These are phyloP conservation scores for Schizotus pectinicornis DNA, from an alignment of 2,888 invertebrate genomes.

Conservation along the genomic window DNA sequence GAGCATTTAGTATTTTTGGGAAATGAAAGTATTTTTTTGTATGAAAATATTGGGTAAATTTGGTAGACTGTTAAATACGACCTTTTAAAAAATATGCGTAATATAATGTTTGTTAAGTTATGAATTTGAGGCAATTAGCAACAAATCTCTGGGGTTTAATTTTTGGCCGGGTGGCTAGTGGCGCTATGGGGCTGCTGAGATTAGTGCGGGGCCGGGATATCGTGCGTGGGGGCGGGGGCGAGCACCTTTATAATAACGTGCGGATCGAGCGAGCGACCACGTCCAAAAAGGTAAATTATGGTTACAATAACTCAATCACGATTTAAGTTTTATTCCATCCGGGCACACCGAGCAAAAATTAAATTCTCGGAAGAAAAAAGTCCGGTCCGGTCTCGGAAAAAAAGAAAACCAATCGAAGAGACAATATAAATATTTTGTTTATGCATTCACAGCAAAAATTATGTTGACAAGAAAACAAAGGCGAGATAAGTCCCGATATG, in stretches of 20 bases:
- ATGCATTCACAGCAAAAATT: slow-evolving; percentile 61
- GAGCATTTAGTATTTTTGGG: no score
- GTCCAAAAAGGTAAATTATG: slow-evolving; percentile 47
- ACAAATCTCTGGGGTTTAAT: no score
- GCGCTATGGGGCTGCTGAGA: no score
- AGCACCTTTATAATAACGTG: slow-evolving; percentile 5
- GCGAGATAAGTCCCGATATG: slow-evolving; percentile 60
- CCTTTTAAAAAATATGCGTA: no score
- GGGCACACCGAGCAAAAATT: slow-evolving; percentile 52
- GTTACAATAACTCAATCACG: slow-evolving; percentile 60
- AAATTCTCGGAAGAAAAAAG: slow-evolving; percentile 56
- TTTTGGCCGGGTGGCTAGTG: no score
- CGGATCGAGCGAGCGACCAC: slow-evolving; percentile 4
- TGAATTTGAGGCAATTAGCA: no score
- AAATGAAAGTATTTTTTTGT: no score
- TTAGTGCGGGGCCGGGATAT: no score
- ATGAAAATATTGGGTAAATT: no score
- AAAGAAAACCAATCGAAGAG: slow-evolving; percentile 58
- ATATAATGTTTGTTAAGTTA: no score
- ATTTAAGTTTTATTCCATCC: slow-evolving; percentile 54
- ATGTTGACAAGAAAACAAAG: slow-evolving; percentile 62
- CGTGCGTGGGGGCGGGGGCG: no score
- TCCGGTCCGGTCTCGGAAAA: slow-evolving; percentile 44
- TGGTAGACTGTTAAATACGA: no score
- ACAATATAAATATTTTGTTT: slow-evolving; percentile 62